phyloP scores from a whole-genome alignment of 2,113 vertebrate genomes.

The Prochilodus magdalenae region DNA sequence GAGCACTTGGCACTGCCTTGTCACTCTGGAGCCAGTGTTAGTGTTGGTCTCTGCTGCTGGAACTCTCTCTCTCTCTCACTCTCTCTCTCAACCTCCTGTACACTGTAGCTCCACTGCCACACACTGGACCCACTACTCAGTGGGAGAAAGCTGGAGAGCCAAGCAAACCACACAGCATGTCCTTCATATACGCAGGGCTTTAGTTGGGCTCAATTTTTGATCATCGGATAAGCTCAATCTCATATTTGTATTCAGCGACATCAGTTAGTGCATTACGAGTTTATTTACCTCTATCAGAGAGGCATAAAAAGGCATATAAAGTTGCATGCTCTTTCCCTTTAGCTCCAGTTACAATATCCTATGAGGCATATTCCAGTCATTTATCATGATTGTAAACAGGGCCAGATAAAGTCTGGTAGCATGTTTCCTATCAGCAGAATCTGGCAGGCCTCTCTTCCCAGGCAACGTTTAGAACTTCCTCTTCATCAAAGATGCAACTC shows the following conservation, averaged over 20 bases:
- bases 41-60: conserved; percentile 13
- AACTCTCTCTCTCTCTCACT: not conserved
- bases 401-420: conserved; percentile 35
- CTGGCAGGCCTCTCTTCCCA: conserved; percentile 16
- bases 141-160: not conserved
- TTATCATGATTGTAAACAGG: conserved; percentile 34
- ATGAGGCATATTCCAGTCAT: conserved; percentile 41
- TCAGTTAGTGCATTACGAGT: not conserved
- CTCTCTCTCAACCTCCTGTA: not conserved
- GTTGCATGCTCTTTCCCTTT: conserved; percentile 1
- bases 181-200: conserved; percentile 5
- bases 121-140: conserved; percentile 1
- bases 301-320: not conserved
- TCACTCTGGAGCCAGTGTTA: conserved; percentile 22
- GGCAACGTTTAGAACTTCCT: conserved; percentile 30
- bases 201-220: not conserved
- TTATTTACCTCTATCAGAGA: not conserved
- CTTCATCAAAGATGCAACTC: conserved; percentile 30
- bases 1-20: conserved; percentile 22
- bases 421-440: conserved; percentile 42
- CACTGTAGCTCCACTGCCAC: conserved; percentile 14
- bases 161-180: not conserved
- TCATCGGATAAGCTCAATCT: not conserved
- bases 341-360: conserved; percentile 30
- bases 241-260: not conserved